A percentile compares a stretch with the other conserved stretches of the same genome.
Conservation (phyloP, 2,888 invertebrate species). For the Sinotaia quadrata region DNA sequence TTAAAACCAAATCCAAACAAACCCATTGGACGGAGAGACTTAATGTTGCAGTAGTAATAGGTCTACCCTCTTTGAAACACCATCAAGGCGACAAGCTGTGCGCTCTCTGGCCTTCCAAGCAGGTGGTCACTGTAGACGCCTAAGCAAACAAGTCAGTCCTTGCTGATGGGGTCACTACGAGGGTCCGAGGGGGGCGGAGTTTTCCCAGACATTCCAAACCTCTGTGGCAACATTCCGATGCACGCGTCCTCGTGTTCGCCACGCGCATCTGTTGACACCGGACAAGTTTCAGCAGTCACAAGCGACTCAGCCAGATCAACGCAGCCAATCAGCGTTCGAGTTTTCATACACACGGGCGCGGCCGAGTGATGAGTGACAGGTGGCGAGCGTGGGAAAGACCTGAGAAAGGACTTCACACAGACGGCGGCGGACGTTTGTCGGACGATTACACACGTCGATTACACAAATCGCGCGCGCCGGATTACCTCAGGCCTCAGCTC, state of each 20-base stretch:
- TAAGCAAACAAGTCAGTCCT: no score
- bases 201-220: conserved; percentile 24
- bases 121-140: no score
- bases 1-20: no score
- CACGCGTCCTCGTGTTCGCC: conserved; percentile 11
- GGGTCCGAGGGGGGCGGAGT: conserved; percentile 18
- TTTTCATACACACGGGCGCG: conserved; percentile 2
- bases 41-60: no score
- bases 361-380: neutral
- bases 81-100: no score
- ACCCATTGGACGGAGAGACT: no score
- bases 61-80: no score
- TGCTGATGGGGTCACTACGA: neutral
- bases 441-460: conserved; percentile 4
- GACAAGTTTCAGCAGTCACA: conserved; percentile 7
- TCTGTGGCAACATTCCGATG: neutral
- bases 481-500: no score
- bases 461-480: conserved; percentile 13
- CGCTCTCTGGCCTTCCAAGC: no score
- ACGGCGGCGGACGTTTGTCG: neutral
- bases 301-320: neutral
- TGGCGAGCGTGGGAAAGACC: conserved; percentile 28
- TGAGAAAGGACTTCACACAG: conserved; percentile 24
- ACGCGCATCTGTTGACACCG: conserved; percentile 28
- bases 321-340: neutral